These are phyloP conservation scores for Cephus sareptanus DNA, from an alignment of 2,888 invertebrate species.

Conservation along the genomic window DNA sequence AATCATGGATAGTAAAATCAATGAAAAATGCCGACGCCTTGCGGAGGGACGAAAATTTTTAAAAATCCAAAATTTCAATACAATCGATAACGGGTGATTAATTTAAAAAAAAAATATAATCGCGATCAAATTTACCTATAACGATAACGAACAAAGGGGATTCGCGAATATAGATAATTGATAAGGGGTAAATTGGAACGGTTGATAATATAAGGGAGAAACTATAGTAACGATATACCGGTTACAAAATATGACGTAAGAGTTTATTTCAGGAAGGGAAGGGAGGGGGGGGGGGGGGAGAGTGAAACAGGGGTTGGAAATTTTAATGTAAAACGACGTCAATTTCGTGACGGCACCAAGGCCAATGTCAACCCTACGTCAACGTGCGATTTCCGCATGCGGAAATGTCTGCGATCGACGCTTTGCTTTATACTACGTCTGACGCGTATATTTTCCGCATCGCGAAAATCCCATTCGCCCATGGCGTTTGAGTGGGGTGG, in stretches of 20 bases:
- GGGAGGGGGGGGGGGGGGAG: too few relatives aligned
- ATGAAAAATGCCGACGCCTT: neutral
- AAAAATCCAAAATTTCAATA: neutral
- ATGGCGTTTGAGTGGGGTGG: neutral
- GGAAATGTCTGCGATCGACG: too few relatives aligned
- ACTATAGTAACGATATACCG: too few relatives aligned
- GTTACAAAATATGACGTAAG: neutral
- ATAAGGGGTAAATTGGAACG: neutral
- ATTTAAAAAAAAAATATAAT: neutral
- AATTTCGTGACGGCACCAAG: too few relatives aligned
- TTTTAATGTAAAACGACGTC: too few relatives aligned
- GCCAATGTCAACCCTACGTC: too few relatives aligned
- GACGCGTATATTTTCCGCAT: too few relatives aligned
- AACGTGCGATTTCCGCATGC: too few relatives aligned
- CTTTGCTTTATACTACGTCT: too few relatives aligned
- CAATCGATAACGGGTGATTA: neutral
- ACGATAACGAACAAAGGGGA: neutral
- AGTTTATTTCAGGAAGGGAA: neutral
- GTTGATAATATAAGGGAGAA: too few relatives aligned
- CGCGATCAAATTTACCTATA: neutral
- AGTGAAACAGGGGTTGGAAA: too few relatives aligned
- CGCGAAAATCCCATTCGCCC: neutral
- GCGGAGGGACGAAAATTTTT: too few relatives aligned
- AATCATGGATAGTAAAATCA: neutral
- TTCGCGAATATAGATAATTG: neutral